Base-by-base conservation (phyloP, 2,113 vertebrate species). In the Myrmecophaga tridactyla region DNA sequence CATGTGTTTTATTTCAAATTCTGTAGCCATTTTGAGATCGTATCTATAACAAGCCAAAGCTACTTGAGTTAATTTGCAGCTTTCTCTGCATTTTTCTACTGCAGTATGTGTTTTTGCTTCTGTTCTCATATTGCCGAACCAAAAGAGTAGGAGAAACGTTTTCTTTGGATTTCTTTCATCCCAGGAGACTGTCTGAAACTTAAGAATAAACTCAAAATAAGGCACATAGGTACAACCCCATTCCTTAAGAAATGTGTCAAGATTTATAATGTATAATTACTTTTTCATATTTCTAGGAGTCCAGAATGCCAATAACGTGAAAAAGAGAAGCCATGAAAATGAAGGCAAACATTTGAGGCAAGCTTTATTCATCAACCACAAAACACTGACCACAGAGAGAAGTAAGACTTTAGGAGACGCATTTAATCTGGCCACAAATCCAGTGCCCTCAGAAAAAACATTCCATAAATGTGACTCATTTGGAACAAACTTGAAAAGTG, bases 231-330 rank as follows among this genome's bases (percentile, higher is more conserved):
- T n/a, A 60, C 13, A 87, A 15, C 7, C 15, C 13, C 15, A 36
- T 73, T 60, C 18, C 39, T 95, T 86, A 86, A 91, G 39, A 72
- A 86, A 72, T 56, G 6, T 60, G 11, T 58, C 77, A 89, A 83
- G 60, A 86, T 89, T 77, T 91, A 36, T 83, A 90, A 91, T 60
- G 18, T 83, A 27, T 70, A 14, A 20, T 76, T 78, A 48, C 72
- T 14, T 67, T 93, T 86, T 85, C 21, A 53, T 90, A 77, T 95
- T 93, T 92, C 46, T 77, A 93, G 89, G 94, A 76, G 21, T 41
- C 90, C 46, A 65, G 75, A 67, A 53, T 89, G 34, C 58, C 29
- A 65, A 21, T 62, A 56, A 67, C 15, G 14, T 67, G 58, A 82
- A 87, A 89, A n/a, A 67, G 41, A 88, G 51, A 84, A 80, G 12